These are phyloP conservation scores for Megalopta genalis DNA, from an alignment of 1,140 invertebrate species.

Conservation along the genomic window DNA sequence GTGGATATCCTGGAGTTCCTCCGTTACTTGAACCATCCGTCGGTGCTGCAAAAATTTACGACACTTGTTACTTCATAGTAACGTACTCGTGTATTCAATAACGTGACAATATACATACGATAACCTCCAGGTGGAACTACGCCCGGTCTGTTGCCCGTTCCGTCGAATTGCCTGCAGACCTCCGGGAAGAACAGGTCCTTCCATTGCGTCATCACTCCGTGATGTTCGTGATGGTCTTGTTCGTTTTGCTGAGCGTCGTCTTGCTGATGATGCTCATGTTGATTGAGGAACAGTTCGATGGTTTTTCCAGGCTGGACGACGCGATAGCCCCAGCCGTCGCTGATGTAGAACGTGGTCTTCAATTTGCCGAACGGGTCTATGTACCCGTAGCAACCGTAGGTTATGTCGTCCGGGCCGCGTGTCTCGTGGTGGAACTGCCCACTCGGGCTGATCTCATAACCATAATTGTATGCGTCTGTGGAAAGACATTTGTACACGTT, in stretches of 20 bases:
- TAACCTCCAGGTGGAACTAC: conserved; percentile 34
- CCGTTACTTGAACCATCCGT: background rate
- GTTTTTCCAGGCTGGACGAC: conserved; percentile 85
- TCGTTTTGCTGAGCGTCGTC: conserved; percentile 55
- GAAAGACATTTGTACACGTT: background rate
- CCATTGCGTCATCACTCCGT: conserved; percentile 82
- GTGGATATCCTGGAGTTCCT: background rate
- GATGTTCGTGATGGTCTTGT: conserved; percentile 78
- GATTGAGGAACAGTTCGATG: conserved; percentile 84
- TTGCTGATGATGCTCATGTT: conserved; percentile 62
- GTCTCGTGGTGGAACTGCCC: conserved; percentile 90
- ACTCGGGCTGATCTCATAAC: conserved; percentile 86
- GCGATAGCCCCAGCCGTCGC: conserved; percentile 88
- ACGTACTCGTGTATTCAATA: background rate
- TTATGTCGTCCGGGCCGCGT: conserved; percentile 86
- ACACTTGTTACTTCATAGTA: background rate
- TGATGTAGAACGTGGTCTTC: conserved; percentile 87
- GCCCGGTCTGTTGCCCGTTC: conserved; percentile 26
- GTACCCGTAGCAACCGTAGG: conserved; percentile 90
- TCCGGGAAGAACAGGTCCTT: conserved; percentile 83
- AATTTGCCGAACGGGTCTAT: conserved; percentile 85
- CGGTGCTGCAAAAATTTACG: background rate
- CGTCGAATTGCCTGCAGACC: conserved; percentile 79
- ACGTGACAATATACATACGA: conserved; percentile 18
- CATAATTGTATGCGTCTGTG: conserved; percentile 85